Base-by-base conservation (phyloP, 2,888 invertebrate species). In the Agrotis segetum region DNA sequence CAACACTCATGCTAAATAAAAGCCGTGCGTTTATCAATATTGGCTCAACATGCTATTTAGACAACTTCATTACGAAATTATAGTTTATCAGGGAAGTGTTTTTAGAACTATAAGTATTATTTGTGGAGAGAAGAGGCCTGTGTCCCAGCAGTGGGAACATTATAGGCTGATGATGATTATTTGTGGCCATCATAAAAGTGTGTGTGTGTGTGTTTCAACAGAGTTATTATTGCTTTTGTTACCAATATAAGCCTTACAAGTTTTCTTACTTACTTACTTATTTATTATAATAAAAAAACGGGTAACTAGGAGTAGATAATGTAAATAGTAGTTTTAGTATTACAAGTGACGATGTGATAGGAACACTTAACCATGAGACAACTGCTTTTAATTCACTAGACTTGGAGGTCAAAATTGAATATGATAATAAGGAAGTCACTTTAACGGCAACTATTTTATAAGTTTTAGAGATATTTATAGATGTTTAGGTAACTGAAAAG, bases 331-430 rank as follows among this genome's bases (percentile, higher is more conserved):
- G 55, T 74, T 68, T 79, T 69, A 60, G 56, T 61, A 49, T 71
- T 65, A 49, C 29, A 78, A 70, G 49, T 40, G 46, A 58, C 49
- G 11, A 11, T 11, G 11, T 40, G 40, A 40, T 40, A 46, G 13
- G 24, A 21, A 46, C 63, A 67, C 50, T 49, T 62, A 49, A 40
- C 53, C 53, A 34, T 17, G 29, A 29, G 46, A 61, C 74, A 68
- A 58, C 46, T 67, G 64, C 34, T 58, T 73, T 71, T 74, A 79
- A 79, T 73, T 81, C 58, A 73, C 17, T 55, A 61, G 59, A 60
- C 29, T 59, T 58, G 50, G 61, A 74, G 76, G 71, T 77, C 74
- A 65, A 73, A 69, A 73, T 69, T 77, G 74, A 75, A 79, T 83
- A 77, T 81, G 73, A 66, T 71, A 81, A 67, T 53, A n/a, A 68